These are phyloP conservation scores for Rhabditophanes sp. DNA, from an alignment of 2,888 invertebrate genomes.

Conservation along the genomic window DNA sequence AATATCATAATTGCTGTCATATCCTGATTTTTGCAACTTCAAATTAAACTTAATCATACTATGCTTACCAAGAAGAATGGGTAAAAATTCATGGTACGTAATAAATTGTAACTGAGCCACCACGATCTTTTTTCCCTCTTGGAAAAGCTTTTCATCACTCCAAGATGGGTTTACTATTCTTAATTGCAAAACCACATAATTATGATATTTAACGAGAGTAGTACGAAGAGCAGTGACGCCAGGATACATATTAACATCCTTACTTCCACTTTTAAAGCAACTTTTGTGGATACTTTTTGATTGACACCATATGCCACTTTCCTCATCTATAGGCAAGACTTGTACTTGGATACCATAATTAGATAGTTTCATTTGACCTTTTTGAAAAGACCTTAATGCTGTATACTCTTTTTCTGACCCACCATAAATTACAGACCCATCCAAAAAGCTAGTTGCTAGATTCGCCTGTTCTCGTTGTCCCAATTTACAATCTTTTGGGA, in stretches of 20 bases:
- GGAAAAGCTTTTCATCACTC: slow-evolving; percentile 40
- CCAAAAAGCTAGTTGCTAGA: slow-evolving; percentile 72
- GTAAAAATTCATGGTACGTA: slow-evolving; percentile 46
- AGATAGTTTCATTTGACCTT: slow-evolving; percentile 12
- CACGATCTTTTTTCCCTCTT: slow-evolving; percentile 47
- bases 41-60: slow-evolving; percentile 55
- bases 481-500: slow-evolving; percentile 23
- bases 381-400: slow-evolving; percentile 7
- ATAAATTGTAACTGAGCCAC: slow-evolving; percentile 52
- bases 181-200: slow-evolving; percentile 28
- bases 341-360: slow-evolving; percentile 8
- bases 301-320: slow-evolving; percentile 13
- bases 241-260: slow-evolving; percentile 38
- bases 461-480: slow-evolving; percentile 68
- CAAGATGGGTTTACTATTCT: slow-evolving; percentile 41
- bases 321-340: slow-evolving; percentile 10
- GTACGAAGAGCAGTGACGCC: slow-evolving; percentile 35
- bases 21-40: slow-evolving; percentile 55
- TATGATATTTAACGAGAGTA: slow-evolving; percentile 41
- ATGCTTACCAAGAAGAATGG: slow-evolving; percentile 33
- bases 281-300: slow-evolving; percentile 7
- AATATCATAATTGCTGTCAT: slow-evolving; percentile 52
- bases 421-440: slow-evolving; percentile 66
- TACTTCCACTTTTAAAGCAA: slow-evolving; percentile 23
- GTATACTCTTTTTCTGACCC: slow-evolving; percentile 11